phyloP scores from a whole-genome alignment of 2,113 vertebrate species.

The Ictalurus punctatus region DNA sequence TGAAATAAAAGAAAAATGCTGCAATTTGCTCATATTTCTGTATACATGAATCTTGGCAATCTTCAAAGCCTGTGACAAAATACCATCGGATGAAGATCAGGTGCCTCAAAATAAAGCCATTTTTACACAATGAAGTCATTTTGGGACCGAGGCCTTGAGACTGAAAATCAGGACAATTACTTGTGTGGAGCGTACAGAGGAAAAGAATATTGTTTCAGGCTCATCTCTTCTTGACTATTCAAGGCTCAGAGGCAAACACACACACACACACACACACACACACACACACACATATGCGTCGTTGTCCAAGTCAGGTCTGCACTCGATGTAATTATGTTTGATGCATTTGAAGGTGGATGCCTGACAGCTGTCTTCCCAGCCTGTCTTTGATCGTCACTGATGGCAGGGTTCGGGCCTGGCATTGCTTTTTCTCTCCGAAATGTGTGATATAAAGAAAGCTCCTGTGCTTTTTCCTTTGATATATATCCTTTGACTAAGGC shows the following conservation, averaged over 20 bases:
- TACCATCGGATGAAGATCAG: slow-evolving; percentile 76
- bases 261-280: slow-evolving; percentile 1
- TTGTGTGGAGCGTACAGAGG: slow-evolving; percentile 42
- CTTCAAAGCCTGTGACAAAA: slow-evolving; percentile 90
- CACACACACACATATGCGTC: slow-evolving; percentile 35
- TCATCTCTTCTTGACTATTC: slow-evolving; percentile 57
- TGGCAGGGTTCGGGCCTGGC: slow-evolving; percentile 31
- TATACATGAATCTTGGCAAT: slow-evolving; percentile 77
- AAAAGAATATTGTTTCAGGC: slow-evolving; percentile 55
- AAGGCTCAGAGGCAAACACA: slow-evolving; percentile 39
- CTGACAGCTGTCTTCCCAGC: slow-evolving; percentile 48
- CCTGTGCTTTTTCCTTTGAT: slow-evolving; percentile 30
- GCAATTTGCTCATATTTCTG: slow-evolving; percentile 89
- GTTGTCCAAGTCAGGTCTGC: slow-evolving; percentile 72
- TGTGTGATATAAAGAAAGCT: slow-evolving; percentile 27
- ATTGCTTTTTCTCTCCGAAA: slow-evolving; percentile 36
- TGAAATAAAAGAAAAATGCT: slow-evolving; percentile 94
- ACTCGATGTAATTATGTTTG: slow-evolving; percentile 79
- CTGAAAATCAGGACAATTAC: slow-evolving; percentile 51
- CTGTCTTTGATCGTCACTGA: slow-evolving; percentile 52
- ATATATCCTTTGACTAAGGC: slow-evolving; percentile 10
- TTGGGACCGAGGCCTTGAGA: slow-evolving; percentile 75
- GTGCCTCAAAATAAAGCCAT: slow-evolving; percentile 78
- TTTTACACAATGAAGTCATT: slow-evolving; percentile 73
- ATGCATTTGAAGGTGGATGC: slow-evolving; percentile 71